These are phyloP conservation scores for Pempheris klunzingeri DNA, from an alignment of 2,797 vertebrate species.

Conservation along the genomic window DNA sequence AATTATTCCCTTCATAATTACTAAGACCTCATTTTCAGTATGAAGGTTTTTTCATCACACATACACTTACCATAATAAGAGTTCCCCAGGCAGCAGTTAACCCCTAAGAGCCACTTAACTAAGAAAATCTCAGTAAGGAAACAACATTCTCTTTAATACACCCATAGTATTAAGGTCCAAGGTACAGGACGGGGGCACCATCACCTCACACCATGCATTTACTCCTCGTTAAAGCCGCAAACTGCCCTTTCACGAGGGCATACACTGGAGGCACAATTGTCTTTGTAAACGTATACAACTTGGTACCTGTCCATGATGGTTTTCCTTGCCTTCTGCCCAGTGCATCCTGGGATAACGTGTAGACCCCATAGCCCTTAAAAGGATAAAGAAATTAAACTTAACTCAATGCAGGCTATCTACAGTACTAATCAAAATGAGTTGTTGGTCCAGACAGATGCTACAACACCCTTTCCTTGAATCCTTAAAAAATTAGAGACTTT, in stretches of 20 bases:
- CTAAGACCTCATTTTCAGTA: conserved; percentile 61
- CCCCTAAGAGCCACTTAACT: conserved; percentile 38
- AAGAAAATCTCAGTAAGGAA: conserved; percentile 27
- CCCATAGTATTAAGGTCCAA: background rate
- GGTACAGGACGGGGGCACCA: background rate
- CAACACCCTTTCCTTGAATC: conserved; percentile 21
- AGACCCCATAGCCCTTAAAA: background rate
- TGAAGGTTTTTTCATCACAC: conserved; percentile 56
- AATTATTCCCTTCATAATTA: conserved; percentile 77
- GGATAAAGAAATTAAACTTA: conserved; percentile 10
- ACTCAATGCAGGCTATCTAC: background rate
- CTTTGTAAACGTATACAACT: background rate
- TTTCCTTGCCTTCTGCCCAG: background rate
- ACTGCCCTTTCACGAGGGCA: background rate
- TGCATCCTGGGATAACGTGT: conserved; percentile 9
- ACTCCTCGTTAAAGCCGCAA: conserved; percentile 34
- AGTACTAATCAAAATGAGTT: conserved; percentile 17
- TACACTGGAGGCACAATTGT: background rate
- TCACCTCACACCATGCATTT: background rate
- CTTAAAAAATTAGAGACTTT: conserved; percentile 2
- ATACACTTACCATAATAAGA: conserved; percentile 55
- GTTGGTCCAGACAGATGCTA: background rate
- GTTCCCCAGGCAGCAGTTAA: conserved; percentile 63
- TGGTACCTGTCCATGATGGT: background rate
- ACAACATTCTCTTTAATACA: conserved; percentile 15